Evolutionary conservation across 64 coral and sea anemone genomes (phyloP).

Genomic region (Pocillopora verrucosa): DNA sequence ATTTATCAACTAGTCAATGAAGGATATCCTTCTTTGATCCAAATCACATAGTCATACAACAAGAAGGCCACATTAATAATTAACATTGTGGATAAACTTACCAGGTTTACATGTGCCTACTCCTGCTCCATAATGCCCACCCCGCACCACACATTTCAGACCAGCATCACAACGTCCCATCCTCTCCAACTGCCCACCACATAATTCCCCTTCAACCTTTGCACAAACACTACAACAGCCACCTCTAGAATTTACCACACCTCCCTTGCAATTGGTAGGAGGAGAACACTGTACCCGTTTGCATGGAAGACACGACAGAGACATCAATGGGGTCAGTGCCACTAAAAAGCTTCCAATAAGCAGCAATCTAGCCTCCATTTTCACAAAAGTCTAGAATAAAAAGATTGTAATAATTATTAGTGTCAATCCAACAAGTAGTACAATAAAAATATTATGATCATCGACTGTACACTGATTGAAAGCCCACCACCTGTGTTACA

Average conservation of each 20-base stretch:
- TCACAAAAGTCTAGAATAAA: neutral
- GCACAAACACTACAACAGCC: conserved; percentile 56
- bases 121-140: neutral
- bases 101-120: conserved; percentile 4
- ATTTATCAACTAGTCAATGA: too few species aligned
- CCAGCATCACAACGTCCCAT: conserved; percentile 38
- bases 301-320: conserved; percentile 26
- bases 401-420: neutral
- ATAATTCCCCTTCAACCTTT: conserved; percentile 41
- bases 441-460: neutral
- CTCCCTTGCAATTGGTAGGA: conserved; percentile 34
- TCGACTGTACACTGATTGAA: neutral
- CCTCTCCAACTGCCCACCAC: conserved; percentile 15
- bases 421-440: neutral
- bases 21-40: too few species aligned
- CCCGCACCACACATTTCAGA: conserved; percentile 9
- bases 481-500: too few species aligned
- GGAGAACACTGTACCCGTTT: neutral
- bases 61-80: too few species aligned
- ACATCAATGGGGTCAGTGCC: neutral
- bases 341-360: conserved; percentile 7
- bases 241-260: conserved; percentile 11
- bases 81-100: neutral
- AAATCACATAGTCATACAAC: too few species aligned
- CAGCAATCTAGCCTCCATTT: neutral